These are phyloP conservation scores for Oligia latruncula DNA, from an alignment of 2,888 invertebrate species.

Conservation along the genomic window DNA sequence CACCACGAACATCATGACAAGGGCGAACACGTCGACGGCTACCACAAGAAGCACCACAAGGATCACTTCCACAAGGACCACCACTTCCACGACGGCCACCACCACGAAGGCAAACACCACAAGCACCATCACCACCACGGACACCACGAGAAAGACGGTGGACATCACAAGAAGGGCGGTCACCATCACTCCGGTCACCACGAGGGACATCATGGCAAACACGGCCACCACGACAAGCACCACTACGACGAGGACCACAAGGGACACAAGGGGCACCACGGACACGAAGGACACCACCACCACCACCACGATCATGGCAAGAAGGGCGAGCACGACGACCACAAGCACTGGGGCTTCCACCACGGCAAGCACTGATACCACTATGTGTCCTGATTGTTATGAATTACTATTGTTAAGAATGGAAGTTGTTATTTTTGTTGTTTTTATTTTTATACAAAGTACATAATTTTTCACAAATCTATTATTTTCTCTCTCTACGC, in stretches of 20 bases:
- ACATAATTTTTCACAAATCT: slow-evolving; percentile 70
- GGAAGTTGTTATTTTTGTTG: slow-evolving; percentile 78
- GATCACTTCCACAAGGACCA: slow-evolving; percentile 96
- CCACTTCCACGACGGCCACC: slow-evolving; percentile 96
- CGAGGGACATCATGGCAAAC: slow-evolving; percentile 94
- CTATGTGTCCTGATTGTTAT: slow-evolving; percentile 61
- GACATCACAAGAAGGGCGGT: slow-evolving; percentile 95
- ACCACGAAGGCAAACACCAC: slow-evolving; percentile 95
- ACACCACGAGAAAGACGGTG: slow-evolving; percentile 93
- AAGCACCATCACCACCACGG: slow-evolving; percentile 94
- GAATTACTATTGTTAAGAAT: slow-evolving; percentile 78
- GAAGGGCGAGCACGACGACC: slow-evolving; percentile 93
- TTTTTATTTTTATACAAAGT: slow-evolving; percentile 81
- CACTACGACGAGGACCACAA: slow-evolving; percentile 95
- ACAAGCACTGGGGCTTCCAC: slow-evolving; percentile 93
- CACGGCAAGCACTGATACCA: slow-evolving; percentile 85
- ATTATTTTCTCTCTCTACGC: not conserved
- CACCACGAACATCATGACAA: slow-evolving; percentile 96
- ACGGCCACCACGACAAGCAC: slow-evolving; percentile 94
- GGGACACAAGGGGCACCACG: slow-evolving; percentile 94
- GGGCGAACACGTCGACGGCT: slow-evolving; percentile 94
- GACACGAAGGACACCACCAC: slow-evolving; percentile 93
- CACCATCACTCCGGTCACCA: slow-evolving; percentile 94
- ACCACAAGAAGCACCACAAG: slow-evolving; percentile 96
- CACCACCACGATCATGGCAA: slow-evolving; percentile 94